Percentiles rank a stretch among this genome's conserved stretches.
phyloP scores from a whole-genome alignment of 2,113 vertebrate species.

The Pelodiscus sinensis region DNA sequence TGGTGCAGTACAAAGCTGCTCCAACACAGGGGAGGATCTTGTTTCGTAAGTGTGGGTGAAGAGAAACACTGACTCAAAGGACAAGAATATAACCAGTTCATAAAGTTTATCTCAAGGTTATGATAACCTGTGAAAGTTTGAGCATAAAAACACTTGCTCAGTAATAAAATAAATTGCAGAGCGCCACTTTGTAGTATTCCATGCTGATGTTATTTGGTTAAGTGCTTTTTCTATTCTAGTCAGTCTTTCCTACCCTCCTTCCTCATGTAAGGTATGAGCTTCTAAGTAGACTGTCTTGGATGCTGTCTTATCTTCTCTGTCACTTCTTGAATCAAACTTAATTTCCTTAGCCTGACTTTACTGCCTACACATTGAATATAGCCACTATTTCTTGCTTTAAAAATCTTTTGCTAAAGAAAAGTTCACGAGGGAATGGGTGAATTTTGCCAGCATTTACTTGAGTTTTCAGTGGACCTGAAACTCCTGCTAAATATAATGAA shows the following conservation, averaged over 20 bases:
- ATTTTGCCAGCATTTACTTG: neutral
- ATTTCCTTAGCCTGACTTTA: conserved; percentile 11
- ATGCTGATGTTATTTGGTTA: accelerated
- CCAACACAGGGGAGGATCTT: neutral
- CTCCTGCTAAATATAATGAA: conserved; percentile 6
- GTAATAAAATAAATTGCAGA: neutral
- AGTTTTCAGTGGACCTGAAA: conserved; percentile 37
- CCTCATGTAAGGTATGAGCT: neutral
- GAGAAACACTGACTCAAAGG: neutral
- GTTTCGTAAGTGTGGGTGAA: neutral
- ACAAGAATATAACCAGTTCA: neutral
- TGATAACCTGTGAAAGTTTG: neutral
- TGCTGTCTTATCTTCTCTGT: conserved; percentile 2
- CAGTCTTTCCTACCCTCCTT: neutral
- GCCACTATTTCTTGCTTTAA: neutral
- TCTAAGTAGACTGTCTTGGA: conserved; percentile 17
- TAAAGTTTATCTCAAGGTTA: neutral
- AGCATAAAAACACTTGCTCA: neutral
- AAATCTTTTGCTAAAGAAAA: neutral
- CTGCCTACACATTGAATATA: neutral
- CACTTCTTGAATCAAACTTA: conserved; percentile 10
- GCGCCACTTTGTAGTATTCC: neutral
- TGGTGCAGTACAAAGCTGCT: neutral
- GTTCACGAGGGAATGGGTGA: neutral
- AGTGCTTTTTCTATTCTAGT: neutral